Evolutionary conservation across 2,797 vertebrate genomes (phyloP).

Genomic region (Thalassophryne amazonica): DNA sequence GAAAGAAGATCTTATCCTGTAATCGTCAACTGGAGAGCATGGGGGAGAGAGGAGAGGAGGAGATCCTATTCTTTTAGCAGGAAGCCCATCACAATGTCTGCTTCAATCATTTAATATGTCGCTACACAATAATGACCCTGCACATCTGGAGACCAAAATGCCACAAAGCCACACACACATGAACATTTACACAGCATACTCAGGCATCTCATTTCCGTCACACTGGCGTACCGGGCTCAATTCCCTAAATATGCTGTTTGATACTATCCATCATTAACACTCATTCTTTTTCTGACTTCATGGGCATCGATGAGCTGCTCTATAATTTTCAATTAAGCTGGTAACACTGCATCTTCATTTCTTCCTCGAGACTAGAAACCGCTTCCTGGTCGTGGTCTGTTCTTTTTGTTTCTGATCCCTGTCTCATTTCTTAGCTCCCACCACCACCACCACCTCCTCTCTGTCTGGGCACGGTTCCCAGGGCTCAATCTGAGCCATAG

Average conservation of each 20-base stretch:
- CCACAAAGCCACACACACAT: conserved; percentile 56
- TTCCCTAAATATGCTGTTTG: conserved; percentile 59
- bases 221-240: conserved; percentile 64
- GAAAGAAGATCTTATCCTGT: conserved; percentile 76
- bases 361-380: conserved; percentile 67
- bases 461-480: conserved; percentile 76
- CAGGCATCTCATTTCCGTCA: conserved; percentile 69
- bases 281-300: conserved; percentile 41
- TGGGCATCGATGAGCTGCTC: conserved; percentile 33
- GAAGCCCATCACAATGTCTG: conserved; percentile 81
- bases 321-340: conserved; percentile 60
- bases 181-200: conserved; percentile 29
- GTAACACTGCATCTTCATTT: conserved; percentile 60
- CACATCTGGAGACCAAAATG: conserved; percentile 83
- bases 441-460: conserved; percentile 36
- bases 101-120: conserved; percentile 83
- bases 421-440: conserved; percentile 61
- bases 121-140: conserved; percentile 80
- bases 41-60: conserved; percentile 59
- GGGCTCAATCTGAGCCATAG: conserved; percentile 71
- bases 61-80: conserved; percentile 81
- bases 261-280: conserved; percentile 41
- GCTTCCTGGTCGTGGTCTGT: conserved; percentile 63
- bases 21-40: conserved; percentile 70
- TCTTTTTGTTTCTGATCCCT: conserved; percentile 72